Base-by-base conservation (phyloP, 2,113 vertebrate genomes). In the Lagopus leucura region DNA sequence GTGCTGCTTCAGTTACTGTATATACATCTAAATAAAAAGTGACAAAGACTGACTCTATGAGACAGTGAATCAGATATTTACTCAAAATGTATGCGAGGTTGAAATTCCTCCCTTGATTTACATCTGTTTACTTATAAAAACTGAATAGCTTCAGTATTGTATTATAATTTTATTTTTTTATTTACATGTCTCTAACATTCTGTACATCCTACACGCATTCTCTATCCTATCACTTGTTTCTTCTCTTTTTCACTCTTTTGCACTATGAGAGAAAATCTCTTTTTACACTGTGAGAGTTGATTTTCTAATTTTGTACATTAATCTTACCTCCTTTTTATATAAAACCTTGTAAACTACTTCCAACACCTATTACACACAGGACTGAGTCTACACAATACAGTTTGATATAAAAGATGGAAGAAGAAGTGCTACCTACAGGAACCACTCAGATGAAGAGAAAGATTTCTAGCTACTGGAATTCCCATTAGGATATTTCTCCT, bases 171-270 rank as follows among this genome's bases (percentile, higher is more conserved):
- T 16, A 16, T 43, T 43, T 43, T 43, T 43, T 43, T 16, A 43
- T 92, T 93, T 94, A 81, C 54, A 67, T 24, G 43, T 64, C 85
- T 93, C 88, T 81, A 70, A 83, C 70, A 55, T 42, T 86, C 27
- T 57, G 32, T 34, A 72, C 21, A 34, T 40, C 13, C 25, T 43
- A 61, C 61, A 88, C 83, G 54, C 90, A n/a, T 81, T 95, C 50
- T 74, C 47, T 69, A 48, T 24, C 65, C 47, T 42, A 17, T 45
- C 20, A 5, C 34, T 86, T 55, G 36, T 54, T 79, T 66, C 27
- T 74, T 70, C 52, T 74, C 38, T n/a, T 74, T n/a, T 50, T 75
- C 17, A 38, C 28, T 69, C n/a, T 69, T 92, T 42, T 43, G 6
- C 28, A 55, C 10, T 57, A 57, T 57, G 54, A 57, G 10, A 57